phyloP scores from a whole-genome alignment of 2,797 vertebrate genomes.

The Carapus acus region DNA sequence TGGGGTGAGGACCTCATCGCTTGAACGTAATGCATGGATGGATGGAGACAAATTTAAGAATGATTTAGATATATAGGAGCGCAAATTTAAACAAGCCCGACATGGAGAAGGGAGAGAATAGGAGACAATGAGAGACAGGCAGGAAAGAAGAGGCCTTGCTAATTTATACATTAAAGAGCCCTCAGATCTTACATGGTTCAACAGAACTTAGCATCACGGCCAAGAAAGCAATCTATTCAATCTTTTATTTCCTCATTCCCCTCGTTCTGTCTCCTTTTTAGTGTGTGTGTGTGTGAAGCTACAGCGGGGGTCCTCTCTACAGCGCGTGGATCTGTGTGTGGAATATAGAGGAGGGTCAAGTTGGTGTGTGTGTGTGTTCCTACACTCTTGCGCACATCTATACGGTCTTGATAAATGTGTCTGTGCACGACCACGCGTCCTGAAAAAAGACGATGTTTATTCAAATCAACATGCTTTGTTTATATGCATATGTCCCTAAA shows the following conservation, averaged over 20 bases:
- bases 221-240: conserved; percentile 64
- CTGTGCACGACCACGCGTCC: conserved; percentile 15
- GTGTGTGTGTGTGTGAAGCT: conserved; percentile 46
- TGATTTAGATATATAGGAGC: conserved; percentile 28
- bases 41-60: neutral
- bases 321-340: conserved; percentile 20
- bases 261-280: conserved; percentile 48
- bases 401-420: neutral
- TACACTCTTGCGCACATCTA: conserved; percentile 8
- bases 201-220: conserved; percentile 57
- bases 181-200: conserved; percentile 61
- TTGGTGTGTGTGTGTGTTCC: conserved; percentile 6
- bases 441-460: neutral
- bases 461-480: conserved; percentile 34
- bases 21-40: conserved; percentile 6
- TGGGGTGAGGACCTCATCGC: neutral
- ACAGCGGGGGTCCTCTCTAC: conserved; percentile 34
- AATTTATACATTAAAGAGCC: conserved; percentile 68
- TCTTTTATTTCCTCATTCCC: conserved; percentile 48
- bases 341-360: conserved; percentile 19
- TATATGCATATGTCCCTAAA: conserved; percentile 33
- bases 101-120: conserved; percentile 15
- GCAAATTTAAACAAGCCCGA: conserved; percentile 49
- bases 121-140: conserved; percentile 40
- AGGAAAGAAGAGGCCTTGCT: conserved; percentile 52